Evolutionary conservation across 2,113 vertebrate genomes (phyloP).

Genomic region (Petrocephalus zakoni): DNA sequence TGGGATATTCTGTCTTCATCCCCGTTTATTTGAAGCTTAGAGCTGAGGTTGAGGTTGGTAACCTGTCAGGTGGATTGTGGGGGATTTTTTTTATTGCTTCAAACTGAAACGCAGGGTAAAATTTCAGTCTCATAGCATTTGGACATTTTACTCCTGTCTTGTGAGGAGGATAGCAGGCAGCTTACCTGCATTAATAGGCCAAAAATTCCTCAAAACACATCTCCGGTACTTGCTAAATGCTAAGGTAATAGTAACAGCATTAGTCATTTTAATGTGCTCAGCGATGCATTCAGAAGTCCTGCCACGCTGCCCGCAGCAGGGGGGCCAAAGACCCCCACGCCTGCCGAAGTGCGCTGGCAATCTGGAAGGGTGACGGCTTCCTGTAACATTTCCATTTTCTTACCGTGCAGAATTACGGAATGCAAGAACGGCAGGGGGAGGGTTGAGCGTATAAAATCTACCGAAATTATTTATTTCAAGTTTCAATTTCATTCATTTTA

Average conservation of each 20-base stretch:
- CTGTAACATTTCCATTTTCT: neutral
- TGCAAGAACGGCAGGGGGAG: neutral
- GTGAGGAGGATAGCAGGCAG: neutral
- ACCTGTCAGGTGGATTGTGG: neutral
- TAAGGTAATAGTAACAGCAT: neutral
- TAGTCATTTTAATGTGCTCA: neutral
- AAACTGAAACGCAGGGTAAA: neutral
- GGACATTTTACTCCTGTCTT: neutral
- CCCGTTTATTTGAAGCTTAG: neutral
- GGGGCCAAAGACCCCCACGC: neutral
- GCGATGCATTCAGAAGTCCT: neutral
- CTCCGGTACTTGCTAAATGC: neutral
- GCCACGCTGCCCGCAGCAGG: neutral
- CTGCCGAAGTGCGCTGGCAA: neutral
- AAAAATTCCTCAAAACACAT: neutral
- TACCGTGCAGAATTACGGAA: neutral
- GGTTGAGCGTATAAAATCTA: neutral
- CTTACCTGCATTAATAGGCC: neutral
- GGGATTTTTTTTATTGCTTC: neutral
- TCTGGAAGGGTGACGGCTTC: neutral
- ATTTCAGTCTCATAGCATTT: neutral
- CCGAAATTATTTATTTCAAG: constrained; percentile 12
- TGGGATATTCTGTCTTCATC: neutral
- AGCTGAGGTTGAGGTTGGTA: neutral
- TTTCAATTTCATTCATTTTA: constrained; percentile 3